phyloP scores from a whole-genome alignment of 2,797 vertebrate species.

The Selene dorsalis region DNA sequence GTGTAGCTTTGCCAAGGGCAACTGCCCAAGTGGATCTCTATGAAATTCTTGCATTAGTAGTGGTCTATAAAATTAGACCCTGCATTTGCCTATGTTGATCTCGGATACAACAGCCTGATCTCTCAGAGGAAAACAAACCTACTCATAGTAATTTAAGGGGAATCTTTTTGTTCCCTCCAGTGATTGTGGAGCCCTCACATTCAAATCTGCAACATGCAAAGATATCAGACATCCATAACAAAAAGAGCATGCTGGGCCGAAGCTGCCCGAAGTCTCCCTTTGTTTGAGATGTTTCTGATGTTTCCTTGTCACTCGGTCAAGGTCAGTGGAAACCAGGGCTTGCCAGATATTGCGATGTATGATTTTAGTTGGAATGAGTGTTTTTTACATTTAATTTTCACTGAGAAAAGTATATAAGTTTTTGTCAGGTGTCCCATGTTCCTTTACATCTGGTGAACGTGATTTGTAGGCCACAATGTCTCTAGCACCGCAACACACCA shows the following conservation, averaged over 20 bases:
- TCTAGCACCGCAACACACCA: too few species aligned
- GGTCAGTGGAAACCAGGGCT: too few species aligned
- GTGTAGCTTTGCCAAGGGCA: conserved; percentile 72
- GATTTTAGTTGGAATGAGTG: too few species aligned
- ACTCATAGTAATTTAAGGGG: conserved; percentile 31
- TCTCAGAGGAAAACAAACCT: conserved; percentile 46
- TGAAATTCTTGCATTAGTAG: conserved; percentile 55
- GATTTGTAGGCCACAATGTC: too few species aligned
- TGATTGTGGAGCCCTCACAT: conserved; percentile 13
- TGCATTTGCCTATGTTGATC: conserved; percentile 49
- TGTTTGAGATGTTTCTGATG: conserved; percentile 47
- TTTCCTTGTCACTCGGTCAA: not conserved
- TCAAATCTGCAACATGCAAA: conserved; percentile 6
- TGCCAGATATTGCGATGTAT: too few species aligned
- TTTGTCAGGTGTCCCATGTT: too few species aligned
- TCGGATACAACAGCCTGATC: conserved; percentile 58
- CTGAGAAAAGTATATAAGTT: too few species aligned
- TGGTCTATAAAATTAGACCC: conserved; percentile 59
- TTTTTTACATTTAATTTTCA: too few species aligned
- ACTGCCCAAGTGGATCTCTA: conserved; percentile 62
- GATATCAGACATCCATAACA: conserved; percentile 4
- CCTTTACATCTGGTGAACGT: too few species aligned
- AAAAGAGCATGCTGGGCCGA: conserved; percentile 1
- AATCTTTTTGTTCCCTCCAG: not conserved
- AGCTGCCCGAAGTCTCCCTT: not conserved